Evolutionary conservation across 1,140 invertebrate species (phyloP), one percentile per base, ranked within the genome.

Genomic region (Drosophila sp.): DNA sequence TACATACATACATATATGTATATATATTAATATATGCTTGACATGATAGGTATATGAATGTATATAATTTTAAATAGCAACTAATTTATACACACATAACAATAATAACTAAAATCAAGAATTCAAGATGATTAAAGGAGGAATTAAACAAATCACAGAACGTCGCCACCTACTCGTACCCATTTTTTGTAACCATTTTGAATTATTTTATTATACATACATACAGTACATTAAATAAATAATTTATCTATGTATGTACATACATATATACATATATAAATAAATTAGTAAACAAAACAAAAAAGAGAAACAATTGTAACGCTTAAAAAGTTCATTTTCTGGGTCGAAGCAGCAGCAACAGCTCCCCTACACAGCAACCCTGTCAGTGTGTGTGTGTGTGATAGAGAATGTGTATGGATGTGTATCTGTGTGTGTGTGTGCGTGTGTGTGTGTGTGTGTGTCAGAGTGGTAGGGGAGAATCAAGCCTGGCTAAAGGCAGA

Each of bases 11-110:
- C 35, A 25, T 60, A 74, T 63, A 33, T 67, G 63, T 71, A 40
- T 65, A 68, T 62, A 60, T 66, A 47, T 41, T n/a, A 32, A 41
- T 27, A 50, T 50, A 50, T 50, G 23, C 25, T 50, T 50, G 56
- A 41, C 76, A 60, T 60, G 56, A 44, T 73, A 76, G 62, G 72
- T 76, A 76, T 74, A 65, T 76, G 73, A 64, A 76, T 76, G 73
- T 76, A 85, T 85, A 81, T 86, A 86, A 85, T 86, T 86, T 85
- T 85, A 75, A 86, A 79, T 76, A 70, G 80, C 78, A 79, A 86
- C 68, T 78, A 66, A 85, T 81, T 81, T 80, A 85, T 75, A 85
- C 82, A 86, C 65, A 50, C 55, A 38, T 38, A 38, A 8, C 17
- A 17, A 32, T 63, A 35, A 70, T 66, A 54, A 68, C 41, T 41